These are phyloP conservation scores for Emberiza fucata DNA, from an alignment of 2,113 vertebrate species.

Conservation along the genomic window DNA sequence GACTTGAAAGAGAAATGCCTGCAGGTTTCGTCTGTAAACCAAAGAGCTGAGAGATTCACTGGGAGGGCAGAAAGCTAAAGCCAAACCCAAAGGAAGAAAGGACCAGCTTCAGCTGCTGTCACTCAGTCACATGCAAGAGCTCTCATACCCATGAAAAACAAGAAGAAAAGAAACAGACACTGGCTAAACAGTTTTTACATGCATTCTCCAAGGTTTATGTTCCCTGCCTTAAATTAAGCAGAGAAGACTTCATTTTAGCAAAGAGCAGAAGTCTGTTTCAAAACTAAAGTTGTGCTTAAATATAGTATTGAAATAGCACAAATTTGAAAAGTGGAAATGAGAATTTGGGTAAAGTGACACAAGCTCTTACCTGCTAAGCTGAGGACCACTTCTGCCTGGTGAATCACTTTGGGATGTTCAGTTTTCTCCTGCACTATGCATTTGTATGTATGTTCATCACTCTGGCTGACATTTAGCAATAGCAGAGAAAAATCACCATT, in stretches of 20 bases:
- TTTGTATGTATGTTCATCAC: slow-evolving; percentile 29
- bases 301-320: neutral
- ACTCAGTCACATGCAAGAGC: neutral
- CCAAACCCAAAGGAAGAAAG: neutral
- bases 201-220: neutral
- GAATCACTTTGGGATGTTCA: accelerated
- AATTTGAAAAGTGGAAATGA: neutral
- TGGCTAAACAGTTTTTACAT: neutral
- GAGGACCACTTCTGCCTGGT: slow-evolving; percentile 10
- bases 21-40: neutral
- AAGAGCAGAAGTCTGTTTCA: neutral
- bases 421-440: slow-evolving; percentile 52
- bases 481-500: slow-evolving; percentile 61
- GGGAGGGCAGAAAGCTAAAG: neutral
- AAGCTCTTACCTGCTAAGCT: slow-evolving; percentile 67
- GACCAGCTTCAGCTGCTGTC: neutral
- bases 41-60: neutral
- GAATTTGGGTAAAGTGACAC: neutral
- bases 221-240: neutral
- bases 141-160: neutral
- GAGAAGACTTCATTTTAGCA: neutral
- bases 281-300: neutral
- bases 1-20: neutral
- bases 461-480: slow-evolving; percentile 47
- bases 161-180: neutral